These are phyloP conservation scores for Enhydra lutris DNA, from an alignment of 2,113 vertebrate genomes.

Conservation along the genomic window DNA sequence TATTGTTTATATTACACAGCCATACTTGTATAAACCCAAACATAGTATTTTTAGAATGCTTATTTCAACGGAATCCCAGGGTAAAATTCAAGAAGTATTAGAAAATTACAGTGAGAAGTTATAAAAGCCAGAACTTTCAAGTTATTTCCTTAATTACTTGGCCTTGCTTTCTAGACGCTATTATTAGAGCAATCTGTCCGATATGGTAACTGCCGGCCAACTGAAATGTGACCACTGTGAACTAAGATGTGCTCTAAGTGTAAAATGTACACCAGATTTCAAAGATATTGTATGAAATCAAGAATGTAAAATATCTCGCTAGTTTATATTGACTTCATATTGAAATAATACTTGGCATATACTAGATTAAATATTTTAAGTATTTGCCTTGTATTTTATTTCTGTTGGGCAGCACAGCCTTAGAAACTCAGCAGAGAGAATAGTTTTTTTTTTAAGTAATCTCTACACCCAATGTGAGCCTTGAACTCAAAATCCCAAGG, in stretches of 20 bases:
- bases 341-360: neutral
- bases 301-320: neutral
- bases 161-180: neutral
- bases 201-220: neutral
- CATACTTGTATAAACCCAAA: neutral
- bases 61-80: neutral
- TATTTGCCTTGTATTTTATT: neutral
- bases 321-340: neutral
- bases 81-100: neutral
- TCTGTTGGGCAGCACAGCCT: neutral
- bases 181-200: neutral
- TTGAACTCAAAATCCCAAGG: neutral
- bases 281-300: neutral
- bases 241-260: neutral
- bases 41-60: neutral
- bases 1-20: neutral
- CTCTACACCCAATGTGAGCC: neutral
- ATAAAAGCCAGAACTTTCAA: neutral
- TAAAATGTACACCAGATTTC: neutral
- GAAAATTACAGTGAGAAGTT: neutral
- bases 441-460: neutral
- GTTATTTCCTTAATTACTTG: neutral
- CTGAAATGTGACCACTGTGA: neutral
- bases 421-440: neutral
- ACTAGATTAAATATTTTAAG: neutral